Evolutionary conservation across 2,888 invertebrate genomes (phyloP), one percentile per base, ranked within the genome.

Genomic region (Cantharis nigra): DNA sequence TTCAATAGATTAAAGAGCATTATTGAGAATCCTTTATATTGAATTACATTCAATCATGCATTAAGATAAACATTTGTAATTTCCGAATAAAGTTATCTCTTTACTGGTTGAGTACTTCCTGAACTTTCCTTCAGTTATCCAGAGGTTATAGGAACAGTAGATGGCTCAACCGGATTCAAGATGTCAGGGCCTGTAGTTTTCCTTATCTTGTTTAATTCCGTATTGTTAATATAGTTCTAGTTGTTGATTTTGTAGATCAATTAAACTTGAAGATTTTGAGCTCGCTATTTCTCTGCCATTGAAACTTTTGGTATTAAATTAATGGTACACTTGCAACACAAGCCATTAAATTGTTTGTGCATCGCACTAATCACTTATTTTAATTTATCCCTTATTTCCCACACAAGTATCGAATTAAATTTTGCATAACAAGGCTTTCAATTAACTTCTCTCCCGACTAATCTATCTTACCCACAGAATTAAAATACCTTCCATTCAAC

Each of bases 201-300:
- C 75, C 78, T 81, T 80, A 81, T 82, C 80, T 81, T 70, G 62
- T 74, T 77, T 81, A 82, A 81, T 78, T 73, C 78, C 79, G 78
- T 78, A 82, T 80, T 82, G 82, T 82, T 82, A 80, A 79, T 82
- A 81, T 79, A 79, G 79, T 78, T 78, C 77, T 64, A 72, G 62
- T 75, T 75, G 75, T 75, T 71, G 69, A 49, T 74, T 74, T 33
- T 63, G 23, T n/a, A 74, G 49, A 70, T 70, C 70, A 69, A 69
- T 73, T 69, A 70, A 70, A 74, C 72, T 72, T 70, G 69, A 33
- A 49, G 23, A 26, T 74, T 63, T 74, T 49, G 18, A 72, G 65
- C 72, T 67, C 9, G 65, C 20, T 67, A 67, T 67, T 67, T 23
- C 65, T 67, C 26, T 14, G 26, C 23, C 3, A 23, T 20, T 26